Percentiles rank a stretch among this genome's conserved stretches.
These are phyloP conservation scores for Petrolisthes cinctipes DNA, from an alignment of 2,888 invertebrate species.

Conservation along the genomic window DNA sequence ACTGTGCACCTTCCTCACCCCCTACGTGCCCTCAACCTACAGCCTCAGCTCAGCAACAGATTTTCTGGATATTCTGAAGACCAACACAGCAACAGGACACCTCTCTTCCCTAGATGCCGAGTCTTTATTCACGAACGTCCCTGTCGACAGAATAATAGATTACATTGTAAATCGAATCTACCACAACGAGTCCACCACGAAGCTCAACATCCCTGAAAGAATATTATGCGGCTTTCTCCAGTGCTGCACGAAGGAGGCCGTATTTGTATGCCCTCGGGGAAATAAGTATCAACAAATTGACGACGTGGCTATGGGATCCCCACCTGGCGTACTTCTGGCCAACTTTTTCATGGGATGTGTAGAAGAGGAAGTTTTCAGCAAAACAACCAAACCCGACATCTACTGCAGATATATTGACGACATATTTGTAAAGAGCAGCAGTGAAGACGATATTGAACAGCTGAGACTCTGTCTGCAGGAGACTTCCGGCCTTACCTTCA, in stretches of 20 bases:
- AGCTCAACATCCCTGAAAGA: not conserved
- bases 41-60: not conserved
- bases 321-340: not conserved
- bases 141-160: not conserved
- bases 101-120: not conserved
- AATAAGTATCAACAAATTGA: not conserved
- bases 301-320: not conserved
- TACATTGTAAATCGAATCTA: not conserved
- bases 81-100: not conserved
- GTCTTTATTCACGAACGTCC: conserved; percentile 11
- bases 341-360: not conserved
- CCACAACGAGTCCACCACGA: not conserved
- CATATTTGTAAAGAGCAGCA: not conserved
- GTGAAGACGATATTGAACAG: not conserved
- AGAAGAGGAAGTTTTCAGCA: not conserved
- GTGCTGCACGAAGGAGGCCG: too few species aligned
- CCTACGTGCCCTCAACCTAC: not conserved
- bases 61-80: not conserved
- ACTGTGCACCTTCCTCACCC: not conserved
- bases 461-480: not conserved
- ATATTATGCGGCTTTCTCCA: not conserved
- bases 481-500: not conserved
- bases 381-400: not conserved
- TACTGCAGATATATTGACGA: conserved; percentile 9
- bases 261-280: not conserved